Percentiles rank a stretch among this genome's conserved stretches.
These are phyloP conservation scores for Drosophila kurseongensis DNA, from an alignment of 1,140 invertebrate genomes.

Conservation along the genomic window DNA sequence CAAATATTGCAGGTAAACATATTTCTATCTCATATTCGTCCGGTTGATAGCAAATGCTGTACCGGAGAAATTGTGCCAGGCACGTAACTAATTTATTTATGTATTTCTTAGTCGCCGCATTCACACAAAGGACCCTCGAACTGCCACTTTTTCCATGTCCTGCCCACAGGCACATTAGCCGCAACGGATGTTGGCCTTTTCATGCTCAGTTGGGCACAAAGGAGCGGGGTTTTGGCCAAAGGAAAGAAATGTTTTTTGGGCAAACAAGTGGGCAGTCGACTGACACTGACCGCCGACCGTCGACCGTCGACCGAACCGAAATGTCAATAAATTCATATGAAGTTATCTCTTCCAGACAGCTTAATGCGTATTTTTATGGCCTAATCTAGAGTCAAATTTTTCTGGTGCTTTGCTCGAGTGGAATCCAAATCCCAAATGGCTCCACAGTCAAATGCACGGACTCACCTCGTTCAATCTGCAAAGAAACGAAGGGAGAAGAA, in stretches of 20 bases:
- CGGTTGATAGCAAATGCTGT: conserved; percentile 24
- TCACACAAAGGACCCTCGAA: conserved; percentile 59
- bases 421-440: conserved; percentile 51
- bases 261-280: conserved; percentile 58
- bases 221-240: conserved; percentile 19
- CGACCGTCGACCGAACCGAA: conserved; percentile 39
- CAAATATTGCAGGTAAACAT: conserved; percentile 26
- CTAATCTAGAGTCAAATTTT: conserved; percentile 79
- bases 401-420: conserved; percentile 38
- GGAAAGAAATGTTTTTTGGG: conserved; percentile 24
- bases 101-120: conserved; percentile 63
- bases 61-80: conserved; percentile 2
- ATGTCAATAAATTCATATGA: conserved; percentile 82
- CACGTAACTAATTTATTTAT: conserved; percentile 82
- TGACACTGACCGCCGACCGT: conserved; percentile 13
- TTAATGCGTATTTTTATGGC: conserved; percentile 80
- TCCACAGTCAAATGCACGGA: conserved; percentile 33
- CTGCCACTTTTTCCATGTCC: conserved; percentile 47
- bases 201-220: conserved; percentile 63
- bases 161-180: conserved; percentile 76
- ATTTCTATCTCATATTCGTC: conserved; percentile 29
- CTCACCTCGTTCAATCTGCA: conserved; percentile 61
- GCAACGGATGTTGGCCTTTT: conserved; percentile 80
- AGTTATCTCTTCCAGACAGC: conserved; percentile 82
- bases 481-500: conserved; percentile 12